Base-by-base conservation (phyloP, 2,113 vertebrate genomes). In the Bolborhynchus lineola region DNA sequence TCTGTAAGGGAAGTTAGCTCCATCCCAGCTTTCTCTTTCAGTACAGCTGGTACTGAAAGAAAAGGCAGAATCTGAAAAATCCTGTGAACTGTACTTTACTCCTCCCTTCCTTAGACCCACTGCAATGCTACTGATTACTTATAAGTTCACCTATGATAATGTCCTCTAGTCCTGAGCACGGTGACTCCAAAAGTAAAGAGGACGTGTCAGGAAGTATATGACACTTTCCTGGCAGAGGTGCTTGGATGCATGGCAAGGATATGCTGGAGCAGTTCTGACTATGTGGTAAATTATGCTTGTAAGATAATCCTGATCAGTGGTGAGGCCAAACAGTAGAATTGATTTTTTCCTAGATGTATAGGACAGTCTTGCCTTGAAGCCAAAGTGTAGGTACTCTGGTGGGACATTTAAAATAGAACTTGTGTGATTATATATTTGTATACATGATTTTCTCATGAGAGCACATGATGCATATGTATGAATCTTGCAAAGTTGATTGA, bases 381-480 rank as follows among this genome's bases (percentile, higher is more conserved):
- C 35, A 37, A 72, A 79, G 9, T 16, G 9, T 0, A 57, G 49
- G 24, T 59, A 16, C 11, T 67, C 42, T 81, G n/a, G 35, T 77
- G 28, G 71, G 63, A 47, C 13, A 4, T 2, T 25, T 28, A 72
- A 74, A 92, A 39, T 18, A 49, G 16, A 60, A 65, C 4, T 3
- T 9, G 5, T 82, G 35, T 25, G 20, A 13, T 29, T 25, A 18
- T 39, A 7, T 71, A 12, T 53, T 55, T 64, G 4, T 16, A 16
- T 35, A 41, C 16, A 11, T 62, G 44, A 33, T 20, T 77, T 55
- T 39, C n/a, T 62, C 17, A 23, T 24, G 35, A 72, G 60, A 16
- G 6, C 0, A 1, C 5, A 2, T 5, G 41, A 35, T 74, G 5
- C 13, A 3, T 16, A 35, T 14, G 7, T 16, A 64, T 4, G 3